Evolutionary conservation across 2,888 invertebrate species (phyloP), one percentile per base, ranked within the genome.

Genomic region (Rhorus exstirpatorius): DNA sequence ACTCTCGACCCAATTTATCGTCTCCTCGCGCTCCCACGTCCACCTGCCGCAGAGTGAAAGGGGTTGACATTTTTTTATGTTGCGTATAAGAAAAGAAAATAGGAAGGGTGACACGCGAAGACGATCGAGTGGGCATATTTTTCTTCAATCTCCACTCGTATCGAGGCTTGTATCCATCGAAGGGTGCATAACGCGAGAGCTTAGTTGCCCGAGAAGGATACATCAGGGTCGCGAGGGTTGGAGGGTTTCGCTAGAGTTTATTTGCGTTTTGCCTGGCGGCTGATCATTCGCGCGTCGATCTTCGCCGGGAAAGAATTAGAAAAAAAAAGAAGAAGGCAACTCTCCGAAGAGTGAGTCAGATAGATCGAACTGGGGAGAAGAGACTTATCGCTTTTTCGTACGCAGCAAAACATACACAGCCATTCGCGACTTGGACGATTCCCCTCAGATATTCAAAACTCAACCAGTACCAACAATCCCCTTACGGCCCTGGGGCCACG

Each of bases 181-280:
- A 75, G 75, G 70, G 76, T 70, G 12, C 19, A 10, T 12, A 14
- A 44, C 44, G 55, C 31, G 67, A 70, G 65, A 26, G 77, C 24
- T 58, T 53, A 41, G n/a, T n/a, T 14, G 63, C 60, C 12, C 21
- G 72, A 61, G 53, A 76, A 76, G 72, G 77, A 58, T 82, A 58
- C 21, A 61, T 41, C 55, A n/a, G n/a, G n/a, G n/a, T n/a, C n/a
- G n/a, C 72, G 70, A 78, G 68, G 55, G 83, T 65, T 35, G 53
- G 68, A 67, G 65, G 83, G 83, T 84, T 81, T 79, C 82, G 83
- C 74, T 86, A 83, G 81, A 83, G 89, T 92, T 90, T 92, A 92
- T 92, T 92, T 92, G 91, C 91, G 89, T 90, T 92, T 91, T 90
- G 92, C 92, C 92, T 89, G 87, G 82, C 91, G 92, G 91, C 92